Percentiles rank a stretch among this genome's conserved stretches.
These are phyloP conservation scores for Natator depressus DNA, from an alignment of 2,113 vertebrate species.

Conservation along the genomic window DNA sequence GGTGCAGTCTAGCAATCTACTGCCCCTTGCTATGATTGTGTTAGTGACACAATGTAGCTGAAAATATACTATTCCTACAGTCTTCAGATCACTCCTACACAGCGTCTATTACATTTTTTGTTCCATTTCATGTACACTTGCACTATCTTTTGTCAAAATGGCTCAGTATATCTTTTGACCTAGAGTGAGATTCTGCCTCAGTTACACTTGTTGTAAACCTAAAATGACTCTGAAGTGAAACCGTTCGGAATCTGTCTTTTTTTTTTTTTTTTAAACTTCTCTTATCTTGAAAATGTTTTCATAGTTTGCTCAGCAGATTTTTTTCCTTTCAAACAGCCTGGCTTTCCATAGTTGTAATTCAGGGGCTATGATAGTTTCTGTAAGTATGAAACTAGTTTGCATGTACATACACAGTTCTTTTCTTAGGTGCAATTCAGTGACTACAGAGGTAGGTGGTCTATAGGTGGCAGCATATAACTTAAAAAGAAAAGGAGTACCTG, in stretches of 20 bases:
- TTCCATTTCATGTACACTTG: background rate
- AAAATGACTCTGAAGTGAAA: background rate
- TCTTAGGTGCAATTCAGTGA: background rate
- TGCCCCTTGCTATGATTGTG: background rate
- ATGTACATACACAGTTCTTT: fast-evolving
- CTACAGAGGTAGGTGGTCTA: background rate
- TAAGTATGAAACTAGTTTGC: fast-evolving
- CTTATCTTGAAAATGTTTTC: background rate
- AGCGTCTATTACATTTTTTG: background rate
- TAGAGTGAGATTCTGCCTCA: fast-evolving
- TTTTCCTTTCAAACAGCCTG: background rate
- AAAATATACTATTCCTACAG: background rate
- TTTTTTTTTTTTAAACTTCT: background rate
- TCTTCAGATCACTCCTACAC: background rate
- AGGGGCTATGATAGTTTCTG: fast-evolving
- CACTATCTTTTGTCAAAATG: fast-evolving
- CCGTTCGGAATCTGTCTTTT: background rate
- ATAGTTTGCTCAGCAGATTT: background rate
- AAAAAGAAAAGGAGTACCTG: too few relatives aligned
- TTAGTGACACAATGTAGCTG: background rate
- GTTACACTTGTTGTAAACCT: fast-evolving
- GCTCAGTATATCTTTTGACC: fast-evolving
- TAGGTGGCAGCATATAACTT: fast-evolving
- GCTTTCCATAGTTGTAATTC: background rate
- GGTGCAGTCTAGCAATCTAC: background rate